Conservation (phyloP, 1,140 invertebrate genomes). For the Musca domestica region DNA sequence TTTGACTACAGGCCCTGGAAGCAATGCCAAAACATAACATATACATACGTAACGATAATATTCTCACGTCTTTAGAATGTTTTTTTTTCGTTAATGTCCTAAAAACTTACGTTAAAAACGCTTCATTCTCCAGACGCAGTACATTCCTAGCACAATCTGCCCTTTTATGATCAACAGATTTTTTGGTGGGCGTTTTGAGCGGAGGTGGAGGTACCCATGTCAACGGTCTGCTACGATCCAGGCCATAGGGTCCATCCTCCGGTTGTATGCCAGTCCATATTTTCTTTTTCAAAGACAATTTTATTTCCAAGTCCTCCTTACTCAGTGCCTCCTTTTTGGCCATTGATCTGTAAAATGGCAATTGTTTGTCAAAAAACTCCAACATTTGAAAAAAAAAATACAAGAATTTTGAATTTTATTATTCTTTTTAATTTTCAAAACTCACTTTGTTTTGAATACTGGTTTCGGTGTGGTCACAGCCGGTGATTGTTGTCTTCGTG, state of each 20-base stretch:
- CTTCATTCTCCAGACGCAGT: conserved; percentile 39
- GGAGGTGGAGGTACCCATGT: conserved; percentile 30
- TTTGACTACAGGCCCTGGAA: conserved; percentile 49
- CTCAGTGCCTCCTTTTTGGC: conserved; percentile 10
- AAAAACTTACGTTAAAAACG: conserved; percentile 41
- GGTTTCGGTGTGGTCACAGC: too few species aligned
- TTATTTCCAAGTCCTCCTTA: conserved; percentile 35
- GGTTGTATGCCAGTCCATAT: conserved; percentile 44
- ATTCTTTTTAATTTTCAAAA: too few species aligned
- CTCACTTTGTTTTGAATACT: too few species aligned
- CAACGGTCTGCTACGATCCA: conserved; percentile 29
- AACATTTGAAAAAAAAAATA: too few species aligned
- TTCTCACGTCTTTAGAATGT: not conserved
- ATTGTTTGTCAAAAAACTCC: not conserved
- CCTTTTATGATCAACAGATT: conserved; percentile 24
- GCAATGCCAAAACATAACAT: not conserved
- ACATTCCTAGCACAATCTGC: too few species aligned
- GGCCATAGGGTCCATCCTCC: conserved; percentile 27
- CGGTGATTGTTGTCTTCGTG: too few species aligned
- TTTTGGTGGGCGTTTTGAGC: conserved; percentile 14
- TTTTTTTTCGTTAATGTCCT: not conserved
- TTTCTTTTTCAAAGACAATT: conserved; percentile 50
- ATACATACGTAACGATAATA: not conserved
- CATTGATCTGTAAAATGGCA: conserved; percentile 9
- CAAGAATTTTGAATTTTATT: too few species aligned